A percentile compares a stretch with the other conserved stretches of the same genome.
Conservation (phyloP, 2,113 vertebrate genomes). For the Onychorhynchus coronatus region DNA sequence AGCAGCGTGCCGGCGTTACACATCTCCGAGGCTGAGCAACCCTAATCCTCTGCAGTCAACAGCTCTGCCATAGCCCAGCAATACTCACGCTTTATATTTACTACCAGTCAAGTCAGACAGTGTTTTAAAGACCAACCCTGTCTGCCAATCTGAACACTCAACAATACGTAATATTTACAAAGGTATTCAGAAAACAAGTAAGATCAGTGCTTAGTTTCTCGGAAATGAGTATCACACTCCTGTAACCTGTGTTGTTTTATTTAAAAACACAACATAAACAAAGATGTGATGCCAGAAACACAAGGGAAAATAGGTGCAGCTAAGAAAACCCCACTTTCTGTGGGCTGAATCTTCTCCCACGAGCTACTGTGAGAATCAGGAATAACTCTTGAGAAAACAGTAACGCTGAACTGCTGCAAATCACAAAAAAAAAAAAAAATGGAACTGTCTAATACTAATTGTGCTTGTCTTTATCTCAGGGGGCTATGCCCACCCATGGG, state of each 20-base stretch:
- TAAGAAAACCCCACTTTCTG: conserved; percentile 31
- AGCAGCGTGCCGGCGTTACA: rapidly evolving
- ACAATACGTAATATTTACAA: neutral
- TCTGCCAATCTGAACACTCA: neutral
- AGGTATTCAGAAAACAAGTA: neutral
- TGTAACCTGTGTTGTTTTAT: neutral
- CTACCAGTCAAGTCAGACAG: neutral
- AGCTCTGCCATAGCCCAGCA: neutral
- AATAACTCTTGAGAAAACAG: conserved; percentile 7
- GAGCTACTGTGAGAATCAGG: neutral
- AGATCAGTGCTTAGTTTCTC: neutral
- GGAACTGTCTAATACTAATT: neutral
- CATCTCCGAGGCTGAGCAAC: neutral
- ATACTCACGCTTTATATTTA: neutral
- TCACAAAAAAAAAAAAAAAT: neutral
- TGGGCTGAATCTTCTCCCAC: conserved; percentile 35
- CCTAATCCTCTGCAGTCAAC: neutral
- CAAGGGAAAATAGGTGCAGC: neutral
- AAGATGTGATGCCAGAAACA: conserved; percentile 40
- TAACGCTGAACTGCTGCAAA: neutral
- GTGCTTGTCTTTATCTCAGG: neutral
- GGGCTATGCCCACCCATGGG: neutral
- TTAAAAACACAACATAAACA: conserved; percentile 28
- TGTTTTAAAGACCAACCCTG: neutral
- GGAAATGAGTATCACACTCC: neutral